Percentiles rank a stretch among this genome's conserved stretches.
phyloP scores from a whole-genome alignment of 2,113 vertebrate species.

The Nasalis larvatus region DNA sequence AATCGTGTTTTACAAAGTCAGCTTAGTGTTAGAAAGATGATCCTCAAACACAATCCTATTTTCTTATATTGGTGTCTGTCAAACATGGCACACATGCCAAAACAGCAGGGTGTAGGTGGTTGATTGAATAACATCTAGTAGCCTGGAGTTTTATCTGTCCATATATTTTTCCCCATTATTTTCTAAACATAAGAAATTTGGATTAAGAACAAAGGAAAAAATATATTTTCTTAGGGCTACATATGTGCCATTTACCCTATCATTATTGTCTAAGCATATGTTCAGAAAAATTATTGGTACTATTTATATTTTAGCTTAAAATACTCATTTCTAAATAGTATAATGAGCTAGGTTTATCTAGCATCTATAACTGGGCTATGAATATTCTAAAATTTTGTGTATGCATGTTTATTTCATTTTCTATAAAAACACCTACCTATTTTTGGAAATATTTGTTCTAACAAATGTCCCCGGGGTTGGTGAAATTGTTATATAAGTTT shows the following conservation, averaged over 20 bases:
- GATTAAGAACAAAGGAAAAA: not conserved
- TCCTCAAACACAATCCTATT: not conserved
- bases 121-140: not conserved
- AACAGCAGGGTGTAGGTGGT: not conserved
- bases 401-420: not conserved
- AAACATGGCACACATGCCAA: not conserved
- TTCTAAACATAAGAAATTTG: not conserved
- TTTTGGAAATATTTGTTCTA: conserved; percentile 47
- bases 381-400: not conserved
- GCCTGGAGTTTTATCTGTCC: not conserved
- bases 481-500: conserved; percentile 43
- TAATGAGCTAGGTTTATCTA: not conserved
- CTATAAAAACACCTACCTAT: not conserved
- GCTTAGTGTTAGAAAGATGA: not conserved
- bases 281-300: not conserved
- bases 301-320: conserved; percentile 37
- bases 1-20: not conserved
- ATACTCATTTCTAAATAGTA: conserved; percentile 11
- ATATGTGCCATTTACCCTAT: not conserved
- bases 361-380: not conserved
- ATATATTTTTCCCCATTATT: not conserved
- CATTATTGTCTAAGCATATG: conserved; percentile 27
- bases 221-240: not conserved
- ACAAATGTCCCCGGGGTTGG: not conserved
- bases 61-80: not conserved